Evolutionary conservation across 2,888 invertebrate species (phyloP).

Genomic region (Agonopterix heracliana): DNA sequence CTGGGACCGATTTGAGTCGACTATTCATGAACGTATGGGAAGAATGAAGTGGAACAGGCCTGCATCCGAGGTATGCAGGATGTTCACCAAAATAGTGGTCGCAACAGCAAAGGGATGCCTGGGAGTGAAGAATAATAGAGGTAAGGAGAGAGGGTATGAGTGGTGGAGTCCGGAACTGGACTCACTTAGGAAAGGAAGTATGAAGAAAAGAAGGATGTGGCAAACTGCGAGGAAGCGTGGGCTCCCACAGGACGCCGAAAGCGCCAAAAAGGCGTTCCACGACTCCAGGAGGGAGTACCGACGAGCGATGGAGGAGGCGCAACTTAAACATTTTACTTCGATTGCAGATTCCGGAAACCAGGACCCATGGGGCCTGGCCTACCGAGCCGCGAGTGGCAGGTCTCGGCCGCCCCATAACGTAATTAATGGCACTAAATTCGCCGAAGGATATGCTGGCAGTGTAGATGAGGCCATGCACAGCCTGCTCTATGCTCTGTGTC

Average conservation of each 20-base stretch:
- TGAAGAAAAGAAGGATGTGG: neutral
- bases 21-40: neutral
- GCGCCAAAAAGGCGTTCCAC: conserved; percentile 1
- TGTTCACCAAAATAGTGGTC: neutral
- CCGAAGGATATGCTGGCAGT: too few relatives aligned
- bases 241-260: too few relatives aligned
- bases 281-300: conserved; percentile 2
- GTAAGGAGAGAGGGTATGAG: neutral
- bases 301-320: conserved; percentile 6
- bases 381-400: too few relatives aligned
- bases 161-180: neutral
- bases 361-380: too few relatives aligned
- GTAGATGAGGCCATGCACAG: too few relatives aligned
- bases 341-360: too few relatives aligned
- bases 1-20: neutral
- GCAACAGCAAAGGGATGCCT: neutral
- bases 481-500: too few relatives aligned
- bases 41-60: neutral
- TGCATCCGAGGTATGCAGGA: neutral
- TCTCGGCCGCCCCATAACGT: too few relatives aligned
- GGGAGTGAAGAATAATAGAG: neutral
- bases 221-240: too few relatives aligned
- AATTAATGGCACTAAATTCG: too few relatives aligned
- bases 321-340: too few relatives aligned
- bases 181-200: neutral